These are phyloP conservation scores for Thymelicus lineola DNA, from an alignment of 2,888 invertebrate species.

Conservation along the genomic window DNA sequence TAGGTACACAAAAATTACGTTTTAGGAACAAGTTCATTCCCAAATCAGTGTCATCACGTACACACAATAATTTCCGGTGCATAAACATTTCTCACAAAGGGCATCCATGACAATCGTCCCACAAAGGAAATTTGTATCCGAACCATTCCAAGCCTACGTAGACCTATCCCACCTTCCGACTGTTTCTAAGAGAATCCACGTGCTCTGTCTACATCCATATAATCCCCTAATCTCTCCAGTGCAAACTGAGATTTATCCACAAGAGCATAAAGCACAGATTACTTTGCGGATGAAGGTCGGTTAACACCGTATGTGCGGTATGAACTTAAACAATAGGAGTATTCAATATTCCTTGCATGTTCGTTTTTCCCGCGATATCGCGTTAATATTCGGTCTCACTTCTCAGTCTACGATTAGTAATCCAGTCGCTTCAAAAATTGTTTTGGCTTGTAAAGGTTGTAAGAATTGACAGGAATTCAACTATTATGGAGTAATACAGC, in stretches of 20 bases:
- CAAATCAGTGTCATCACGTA: constrained; percentile 33
- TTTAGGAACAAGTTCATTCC: constrained; percentile 2
- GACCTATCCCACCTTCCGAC: constrained; percentile 49
- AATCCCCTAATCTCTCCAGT: constrained; percentile 21
- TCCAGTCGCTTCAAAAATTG: constrained; percentile 46
- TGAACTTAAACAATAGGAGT: constrained; percentile 57
- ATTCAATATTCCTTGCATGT: constrained; percentile 67
- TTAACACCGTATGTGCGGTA: constrained; percentile 13
- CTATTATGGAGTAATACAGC: background rate
- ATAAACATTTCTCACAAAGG: constrained; percentile 48
- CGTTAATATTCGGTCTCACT: constrained; percentile 64
- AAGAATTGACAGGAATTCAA: constrained; percentile 23
- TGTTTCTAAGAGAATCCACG: constrained; percentile 35
- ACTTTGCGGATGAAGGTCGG: constrained; percentile 9
- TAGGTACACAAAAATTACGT: background rate
- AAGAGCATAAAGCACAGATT: constrained; percentile 38
- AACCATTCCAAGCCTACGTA: constrained; percentile 53
- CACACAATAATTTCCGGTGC: constrained; percentile 48
- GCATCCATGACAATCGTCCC: constrained; percentile 59
- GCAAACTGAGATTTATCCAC: constrained; percentile 39
- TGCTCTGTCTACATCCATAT: background rate
- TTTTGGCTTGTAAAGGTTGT: constrained; percentile 41
- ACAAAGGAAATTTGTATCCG: constrained; percentile 72
- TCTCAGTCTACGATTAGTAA: constrained; percentile 63
- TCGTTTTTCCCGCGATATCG: constrained; percentile 68